Percentiles rank a stretch among this genome's conserved stretches.
phyloP scores from a whole-genome alignment of 2,888 invertebrate species.

The Hedya salicella region DNA sequence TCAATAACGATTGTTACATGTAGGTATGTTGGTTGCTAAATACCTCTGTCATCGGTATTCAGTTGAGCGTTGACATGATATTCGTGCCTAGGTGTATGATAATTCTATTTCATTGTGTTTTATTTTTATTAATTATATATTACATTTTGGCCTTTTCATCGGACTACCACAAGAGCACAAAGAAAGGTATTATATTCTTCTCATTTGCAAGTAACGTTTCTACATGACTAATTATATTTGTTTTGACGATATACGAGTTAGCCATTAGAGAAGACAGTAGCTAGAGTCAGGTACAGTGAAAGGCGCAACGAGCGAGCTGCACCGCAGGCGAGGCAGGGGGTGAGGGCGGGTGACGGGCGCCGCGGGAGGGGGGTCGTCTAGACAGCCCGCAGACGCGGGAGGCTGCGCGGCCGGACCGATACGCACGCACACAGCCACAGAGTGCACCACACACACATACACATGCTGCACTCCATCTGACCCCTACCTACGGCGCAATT shows the following conservation, averaged over 20 bases:
- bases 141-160: background rate
- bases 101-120: no score
- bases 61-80: no score
- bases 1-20: background rate
- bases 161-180: background rate
- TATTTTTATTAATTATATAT: no score
- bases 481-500: constrained; percentile 45
- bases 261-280: constrained; percentile 26
- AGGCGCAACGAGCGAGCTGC: constrained; percentile 50
- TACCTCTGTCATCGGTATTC: no score
- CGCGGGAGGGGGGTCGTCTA: constrained; percentile 69
- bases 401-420: constrained; percentile 73
- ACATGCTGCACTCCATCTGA: constrained; percentile 42
- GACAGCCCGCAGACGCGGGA: constrained; percentile 84
- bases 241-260: constrained; percentile 18
- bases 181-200: background rate
- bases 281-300: constrained; percentile 55
- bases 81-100: no score
- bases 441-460: constrained; percentile 60
- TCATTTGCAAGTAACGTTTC: background rate
- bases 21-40: no score
- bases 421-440: constrained; percentile 64
- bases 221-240: constrained; percentile 12
- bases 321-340: constrained; percentile 48
- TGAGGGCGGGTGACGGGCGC: constrained; percentile 48